Base-by-base conservation (phyloP, 2,797 vertebrate genomes). In the Cynopterus sphinx region DNA sequence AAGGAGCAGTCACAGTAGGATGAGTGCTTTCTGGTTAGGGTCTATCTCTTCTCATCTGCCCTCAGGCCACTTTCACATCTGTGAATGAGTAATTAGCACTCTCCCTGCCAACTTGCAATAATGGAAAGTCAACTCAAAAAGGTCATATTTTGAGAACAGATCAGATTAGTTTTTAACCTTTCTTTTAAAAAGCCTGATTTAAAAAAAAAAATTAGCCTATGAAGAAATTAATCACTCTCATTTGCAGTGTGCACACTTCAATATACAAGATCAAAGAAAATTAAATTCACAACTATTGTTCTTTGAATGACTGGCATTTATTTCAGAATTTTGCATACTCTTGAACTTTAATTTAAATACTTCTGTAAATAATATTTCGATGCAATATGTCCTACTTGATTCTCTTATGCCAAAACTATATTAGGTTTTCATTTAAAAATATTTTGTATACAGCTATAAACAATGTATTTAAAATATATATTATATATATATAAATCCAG, bases 11-110 rank as follows among this genome's bases (percentile, higher is more conserved):
- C 93, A n/a, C 87, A 39, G 36, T 57, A 77, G 96, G 95, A 53
- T 26, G 87, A 22, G 5, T 86, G 71, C 88, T 96, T 97, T 93
- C 90, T 63, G 73, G 43, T 77, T 71, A 83, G 24, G 87, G 39
- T 88, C 86, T 82, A 70, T 28, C 13, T 96, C 67, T 78, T 89
- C 67, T 85, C 82, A 75, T 83, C 92, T 93, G n/a, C 87, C 92
- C 88, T 92, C 93, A 73, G 67, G 93, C 65, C 81, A 77, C 73
- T 41, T 89, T 73, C 89, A 53, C 68, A 65, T 88, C 85, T 91
- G 53, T 95, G 91, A 94, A 82, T 89, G 94, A 96, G 82, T 96
- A 96, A 97, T 97, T 97, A 97, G 88, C 88, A 53, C 63, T 91
- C 85, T 86, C 28, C 93, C 94, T 94, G 96, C 82, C 95, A 97